phyloP scores from a whole-genome alignment of 2,888 invertebrate species.

The Apamea epomidion region DNA sequence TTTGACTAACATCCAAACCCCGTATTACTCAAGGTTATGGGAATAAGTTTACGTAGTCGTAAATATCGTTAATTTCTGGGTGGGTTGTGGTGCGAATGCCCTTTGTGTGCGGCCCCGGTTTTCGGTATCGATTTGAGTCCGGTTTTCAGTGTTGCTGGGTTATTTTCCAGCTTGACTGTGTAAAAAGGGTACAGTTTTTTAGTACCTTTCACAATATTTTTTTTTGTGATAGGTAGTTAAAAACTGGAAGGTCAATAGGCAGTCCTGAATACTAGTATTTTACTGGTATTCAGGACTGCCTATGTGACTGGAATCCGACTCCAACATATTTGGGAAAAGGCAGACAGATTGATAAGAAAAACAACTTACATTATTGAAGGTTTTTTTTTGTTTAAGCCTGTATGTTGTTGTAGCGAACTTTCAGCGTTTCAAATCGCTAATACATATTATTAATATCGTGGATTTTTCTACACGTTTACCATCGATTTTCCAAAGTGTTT shows the following conservation, averaged over 20 bases:
- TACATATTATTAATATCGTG: neutral
- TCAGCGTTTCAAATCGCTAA: no score
- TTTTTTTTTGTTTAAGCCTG: no score
- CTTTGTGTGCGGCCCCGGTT: slow-evolving; percentile 29
- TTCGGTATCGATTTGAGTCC: slow-evolving; percentile 23
- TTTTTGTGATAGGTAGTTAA: neutral
- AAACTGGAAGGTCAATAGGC: neutral
- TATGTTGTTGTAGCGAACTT: no score
- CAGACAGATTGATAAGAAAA: neutral
- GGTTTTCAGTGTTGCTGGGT: neutral
- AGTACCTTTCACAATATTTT: neutral
- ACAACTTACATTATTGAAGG: neutral
- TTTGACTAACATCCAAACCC: slow-evolving; percentile 70
- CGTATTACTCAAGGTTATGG: slow-evolving; percentile 68
- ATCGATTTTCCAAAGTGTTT: neutral
- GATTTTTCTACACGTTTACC: neutral
- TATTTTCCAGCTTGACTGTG: neutral
- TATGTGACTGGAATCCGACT: neutral
- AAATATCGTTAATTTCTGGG: slow-evolving; percentile 64
- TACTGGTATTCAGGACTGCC: no score
- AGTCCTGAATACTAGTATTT: no score
- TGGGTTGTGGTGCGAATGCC: slow-evolving; percentile 25
- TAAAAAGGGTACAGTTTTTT: neutral
- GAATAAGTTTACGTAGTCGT: slow-evolving; percentile 61
- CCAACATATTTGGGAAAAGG: neutral